phyloP scores from a whole-genome alignment of 1,140 invertebrate genomes.

The Nasonia vitripennis region DNA sequence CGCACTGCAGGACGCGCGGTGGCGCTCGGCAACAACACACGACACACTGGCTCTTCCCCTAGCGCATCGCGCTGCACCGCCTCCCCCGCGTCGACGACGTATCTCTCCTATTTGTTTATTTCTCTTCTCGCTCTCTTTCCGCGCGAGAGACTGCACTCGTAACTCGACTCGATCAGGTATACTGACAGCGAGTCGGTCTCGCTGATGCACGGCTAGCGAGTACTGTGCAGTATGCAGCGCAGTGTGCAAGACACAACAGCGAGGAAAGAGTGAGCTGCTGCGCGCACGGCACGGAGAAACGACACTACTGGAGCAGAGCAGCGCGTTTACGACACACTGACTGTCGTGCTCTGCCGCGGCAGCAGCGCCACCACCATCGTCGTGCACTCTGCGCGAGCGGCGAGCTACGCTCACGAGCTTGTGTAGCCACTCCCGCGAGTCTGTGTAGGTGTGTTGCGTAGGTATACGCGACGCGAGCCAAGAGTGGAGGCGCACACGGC shows the following conservation, averaged over 20 bases:
- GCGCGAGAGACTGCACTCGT: neutral
- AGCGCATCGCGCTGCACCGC: conserved; percentile 22
- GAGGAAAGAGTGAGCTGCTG: neutral
- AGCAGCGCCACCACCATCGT: neutral
- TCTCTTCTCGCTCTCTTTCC: neutral
- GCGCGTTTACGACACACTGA: conserved; percentile 45
- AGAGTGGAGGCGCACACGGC: no score
- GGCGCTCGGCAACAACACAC: neutral
- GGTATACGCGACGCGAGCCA: neutral
- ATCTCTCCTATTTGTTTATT: neutral
- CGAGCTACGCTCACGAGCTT: neutral
- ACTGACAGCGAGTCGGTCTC: no score
- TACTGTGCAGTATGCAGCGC: neutral
- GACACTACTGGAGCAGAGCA: conserved; percentile 26
- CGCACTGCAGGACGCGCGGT: neutral
- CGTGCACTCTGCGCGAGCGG: neutral
- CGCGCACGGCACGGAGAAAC: neutral
- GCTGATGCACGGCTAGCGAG: no score
- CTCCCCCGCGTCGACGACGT: neutral
- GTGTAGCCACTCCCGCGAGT: conserved; percentile 40
- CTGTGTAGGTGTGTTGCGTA: neutral
- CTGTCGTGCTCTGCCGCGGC: neutral
- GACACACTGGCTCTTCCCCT: neutral
- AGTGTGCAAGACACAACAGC: neutral
- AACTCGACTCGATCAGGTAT: no score